phyloP scores from a whole-genome alignment of 2,888 invertebrate species.

The Choreutis nemorana region DNA sequence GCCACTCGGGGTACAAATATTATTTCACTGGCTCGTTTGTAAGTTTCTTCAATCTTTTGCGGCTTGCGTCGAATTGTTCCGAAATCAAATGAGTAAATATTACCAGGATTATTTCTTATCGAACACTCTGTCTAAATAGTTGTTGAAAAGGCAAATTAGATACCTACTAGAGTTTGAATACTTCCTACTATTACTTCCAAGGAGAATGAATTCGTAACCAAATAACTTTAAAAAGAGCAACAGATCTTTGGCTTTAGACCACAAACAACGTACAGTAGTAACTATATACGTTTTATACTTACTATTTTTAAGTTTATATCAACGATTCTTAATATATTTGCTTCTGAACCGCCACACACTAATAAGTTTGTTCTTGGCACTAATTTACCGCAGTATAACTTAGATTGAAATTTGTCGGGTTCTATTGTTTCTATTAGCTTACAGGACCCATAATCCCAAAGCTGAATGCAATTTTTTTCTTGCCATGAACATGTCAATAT shows the following conservation, averaged over 20 bases:
- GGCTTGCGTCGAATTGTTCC: slow-evolving; percentile 52
- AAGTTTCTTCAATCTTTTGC: slow-evolving; percentile 27
- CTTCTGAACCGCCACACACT: slow-evolving; percentile 69
- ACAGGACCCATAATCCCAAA: slow-evolving; percentile 74
- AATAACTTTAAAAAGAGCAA: too few relatives aligned
- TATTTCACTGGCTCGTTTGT: slow-evolving; percentile 39
- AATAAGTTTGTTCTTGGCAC: slow-evolving; percentile 62
- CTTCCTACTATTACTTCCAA: too few relatives aligned
- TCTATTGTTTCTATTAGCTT: slow-evolving; percentile 66
- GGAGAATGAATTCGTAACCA: too few relatives aligned
- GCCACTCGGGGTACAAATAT: slow-evolving; percentile 57
- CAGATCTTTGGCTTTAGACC: background rate
- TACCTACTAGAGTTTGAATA: too few relatives aligned
- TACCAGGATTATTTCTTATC: slow-evolving; percentile 61
- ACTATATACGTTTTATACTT: slow-evolving; percentile 19
- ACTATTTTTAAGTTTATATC: slow-evolving; percentile 67
- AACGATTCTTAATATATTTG: slow-evolving; percentile 68
- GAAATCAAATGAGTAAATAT: slow-evolving; percentile 64
- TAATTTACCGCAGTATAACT: slow-evolving; percentile 70
- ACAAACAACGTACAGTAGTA: background rate
- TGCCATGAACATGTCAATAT: slow-evolving; percentile 73
- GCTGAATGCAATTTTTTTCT: slow-evolving; percentile 64
- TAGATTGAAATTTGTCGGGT: slow-evolving; percentile 57
- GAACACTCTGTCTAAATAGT: slow-evolving; percentile 60
- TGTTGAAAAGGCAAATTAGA: too few relatives aligned